Percentiles rank a stretch among this genome's conserved stretches.
Conservation (phyloP, 2,888 invertebrate species). For the Xestia rhomboidea region DNA sequence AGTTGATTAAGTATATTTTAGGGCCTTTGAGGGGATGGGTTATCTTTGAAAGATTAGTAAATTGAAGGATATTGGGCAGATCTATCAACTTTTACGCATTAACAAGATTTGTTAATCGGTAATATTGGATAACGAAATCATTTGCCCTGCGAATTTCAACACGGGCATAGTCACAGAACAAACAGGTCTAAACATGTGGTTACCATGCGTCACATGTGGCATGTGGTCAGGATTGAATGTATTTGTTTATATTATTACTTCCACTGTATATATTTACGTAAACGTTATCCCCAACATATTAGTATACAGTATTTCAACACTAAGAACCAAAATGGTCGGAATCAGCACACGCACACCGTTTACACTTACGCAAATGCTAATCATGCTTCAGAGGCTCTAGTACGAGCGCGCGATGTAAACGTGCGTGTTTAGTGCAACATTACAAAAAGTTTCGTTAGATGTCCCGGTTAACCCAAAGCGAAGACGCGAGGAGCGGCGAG, state of each 20-base stretch:
- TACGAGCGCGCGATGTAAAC: not conserved
- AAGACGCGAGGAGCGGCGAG: not conserved
- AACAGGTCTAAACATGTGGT: constrained; percentile 45
- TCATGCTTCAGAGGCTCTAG: not conserved
- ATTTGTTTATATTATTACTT: constrained; percentile 45
- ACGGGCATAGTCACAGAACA: constrained; percentile 12
- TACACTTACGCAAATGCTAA: not conserved
- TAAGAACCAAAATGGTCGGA: not conserved
- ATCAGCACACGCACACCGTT: not conserved
- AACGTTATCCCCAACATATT: not conserved
- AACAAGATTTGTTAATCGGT: not conserved
- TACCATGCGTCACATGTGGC: constrained; percentile 30
- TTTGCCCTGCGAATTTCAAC: constrained; percentile 14
- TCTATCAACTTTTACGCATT: constrained; percentile 1
- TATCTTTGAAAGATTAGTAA: not conserved
- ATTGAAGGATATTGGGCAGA: too few relatives aligned
- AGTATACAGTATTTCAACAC: not conserved
- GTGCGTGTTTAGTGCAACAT: not conserved
- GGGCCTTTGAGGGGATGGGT: not conserved
- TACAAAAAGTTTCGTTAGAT: not conserved
- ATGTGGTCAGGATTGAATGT: constrained; percentile 36
- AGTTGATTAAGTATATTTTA: not conserved
- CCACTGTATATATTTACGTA: constrained; percentile 34
- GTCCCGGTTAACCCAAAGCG: not conserved
- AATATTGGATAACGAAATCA: not conserved